Evolutionary conservation across 2,888 invertebrate genomes (phyloP), one percentile per base, ranked within the genome.

Genomic region (Scaptomyza reducta): DNA sequence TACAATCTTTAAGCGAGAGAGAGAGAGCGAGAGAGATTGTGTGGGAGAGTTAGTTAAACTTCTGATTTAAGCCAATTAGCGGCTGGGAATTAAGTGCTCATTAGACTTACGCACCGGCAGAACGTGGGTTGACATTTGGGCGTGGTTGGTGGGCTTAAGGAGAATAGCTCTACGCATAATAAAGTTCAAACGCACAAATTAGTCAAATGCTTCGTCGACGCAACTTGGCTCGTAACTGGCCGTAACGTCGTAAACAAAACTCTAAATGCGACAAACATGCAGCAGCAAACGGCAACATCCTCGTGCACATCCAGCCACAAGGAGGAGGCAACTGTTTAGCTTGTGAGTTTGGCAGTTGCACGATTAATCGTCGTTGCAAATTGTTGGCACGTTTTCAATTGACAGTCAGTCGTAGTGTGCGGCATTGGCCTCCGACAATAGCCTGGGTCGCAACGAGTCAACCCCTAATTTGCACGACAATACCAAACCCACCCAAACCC

Each of bases 311-410:
- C 49, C 63, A 65, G 61, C 35, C 35, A 14, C 35, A 38, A 14
- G 40, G 40, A 40, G 16, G 14, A 7, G 38, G 38, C 14, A 33
- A 33, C 11, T 13, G 33, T 33, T 11, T 47, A 61, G 67, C 79
- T 80, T 65, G 14, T 70, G 77, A 74, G 85, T 73, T 73, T 84
- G 79, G 70, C 3, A 9, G 31, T 80, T 70, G 72, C 76, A 85
- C 90, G 89, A 90, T 90, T 90, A 90, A 90, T 90, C 90, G 90
- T 88, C 89, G 84, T 90, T 89, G 90, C 90, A 90, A 90, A 90
- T 90, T 90, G 90, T 89, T 90, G 90, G 89, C 90, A 90, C 90
- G 90, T 90, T 90, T 90, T 90, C 91, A 90, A 89, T 90, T 90
- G 90, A 90, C 90, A 90, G 79, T 55, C 90, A 90, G 79, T 55